Evolutionary conservation across 2,888 invertebrate species (phyloP), one percentile per base, ranked within the genome.

Genomic region (Rhingia rostrata): DNA sequence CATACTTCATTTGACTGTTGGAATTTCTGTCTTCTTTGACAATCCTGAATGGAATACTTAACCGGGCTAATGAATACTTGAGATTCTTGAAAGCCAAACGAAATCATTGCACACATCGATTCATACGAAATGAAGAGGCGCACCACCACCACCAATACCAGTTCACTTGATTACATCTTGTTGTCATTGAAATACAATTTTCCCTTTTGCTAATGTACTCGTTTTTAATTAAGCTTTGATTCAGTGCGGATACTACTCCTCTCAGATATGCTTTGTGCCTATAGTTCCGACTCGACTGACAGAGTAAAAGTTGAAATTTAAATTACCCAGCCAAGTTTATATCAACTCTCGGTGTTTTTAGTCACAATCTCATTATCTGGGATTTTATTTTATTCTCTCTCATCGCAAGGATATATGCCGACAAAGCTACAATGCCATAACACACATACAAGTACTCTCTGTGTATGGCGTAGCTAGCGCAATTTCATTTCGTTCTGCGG

Each of bases 291-390:
- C 22, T 22, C 22, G 22, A 22, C 22, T 30, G 41, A 5, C 33
- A 14, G 33, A 41, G 49, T 64, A 43, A 74, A 58, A 73, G 56
- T 69, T 63, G 53, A 41, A 64, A 53, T 73, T 73, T 58, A 73
- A 78, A 74, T 83, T 74, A 78, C 63, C 69, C 83, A 72, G 35
- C 41, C 47, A 63, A 73, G 72, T 77, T 82, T 45, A 77, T 22
- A 22, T 61, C 49, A 51, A 39, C 56, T 74, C 30, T 4, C 33
- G 45, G 75, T 58, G 43, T 83, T 74, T 78, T 73, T 32, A 78
- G 63, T 78, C 63, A 69, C 78, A 83, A 78, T 83, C 78, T 78
- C 83, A 83, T 83, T 83, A 83, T 74, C 78, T 78, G 78, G 1
- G 69, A 69, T 78, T 78, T 82, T 56, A 58, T 58, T 75, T 75